phyloP scores from a whole-genome alignment of 2,113 vertebrate species.

The Pelodiscus sinensis region DNA sequence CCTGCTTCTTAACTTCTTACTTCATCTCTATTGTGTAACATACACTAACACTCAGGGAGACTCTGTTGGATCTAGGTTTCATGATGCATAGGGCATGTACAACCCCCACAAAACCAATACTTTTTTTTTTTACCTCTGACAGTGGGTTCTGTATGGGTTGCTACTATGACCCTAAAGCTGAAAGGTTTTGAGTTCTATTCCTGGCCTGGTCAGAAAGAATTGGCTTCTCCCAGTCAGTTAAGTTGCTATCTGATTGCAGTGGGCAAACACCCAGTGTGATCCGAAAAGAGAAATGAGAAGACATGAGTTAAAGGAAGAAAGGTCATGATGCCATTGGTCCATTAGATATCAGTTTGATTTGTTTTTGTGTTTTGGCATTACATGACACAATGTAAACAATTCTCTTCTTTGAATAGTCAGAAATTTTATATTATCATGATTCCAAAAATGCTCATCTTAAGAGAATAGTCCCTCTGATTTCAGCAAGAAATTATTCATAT shows the following conservation, averaged over 20 bases:
- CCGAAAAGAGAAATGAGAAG: neutral
- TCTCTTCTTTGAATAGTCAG: no score
- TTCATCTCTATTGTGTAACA: neutral
- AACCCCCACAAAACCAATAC: accelerated
- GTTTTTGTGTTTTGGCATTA: neutral
- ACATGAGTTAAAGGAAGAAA: neutral
- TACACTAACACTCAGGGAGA: neutral
- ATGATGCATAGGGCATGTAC: neutral
- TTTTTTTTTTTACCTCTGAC: neutral
- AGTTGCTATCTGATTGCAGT: neutral
- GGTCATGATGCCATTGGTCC: neutral
- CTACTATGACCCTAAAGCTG: neutral
- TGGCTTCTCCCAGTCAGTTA: neutral
- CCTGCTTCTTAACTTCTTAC: neutral
- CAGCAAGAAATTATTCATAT: neutral
- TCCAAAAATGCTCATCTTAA: neutral
- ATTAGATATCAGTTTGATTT: neutral
- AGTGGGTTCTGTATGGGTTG: neutral
- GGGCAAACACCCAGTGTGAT: neutral
- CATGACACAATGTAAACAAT: no score
- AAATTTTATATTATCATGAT: neutral
- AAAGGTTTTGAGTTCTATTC: neutral
- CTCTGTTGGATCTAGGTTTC: neutral
- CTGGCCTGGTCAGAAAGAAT: neutral
- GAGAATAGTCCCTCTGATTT: neutral